These are phyloP conservation scores for Lagopus leucura DNA, from an alignment of 2,113 vertebrate genomes.

Conservation along the genomic window DNA sequence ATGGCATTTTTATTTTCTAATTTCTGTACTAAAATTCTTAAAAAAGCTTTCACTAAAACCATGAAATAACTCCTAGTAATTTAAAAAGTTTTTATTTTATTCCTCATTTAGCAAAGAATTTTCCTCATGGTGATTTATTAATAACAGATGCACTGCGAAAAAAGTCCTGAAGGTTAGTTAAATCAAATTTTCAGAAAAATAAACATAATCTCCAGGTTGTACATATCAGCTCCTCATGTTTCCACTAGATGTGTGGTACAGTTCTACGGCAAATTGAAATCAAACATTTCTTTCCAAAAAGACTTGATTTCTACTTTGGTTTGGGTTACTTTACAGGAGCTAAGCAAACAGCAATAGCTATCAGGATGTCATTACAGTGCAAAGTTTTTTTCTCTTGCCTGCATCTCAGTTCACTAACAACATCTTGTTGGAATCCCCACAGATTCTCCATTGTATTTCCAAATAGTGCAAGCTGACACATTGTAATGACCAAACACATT, in stretches of 20 bases:
- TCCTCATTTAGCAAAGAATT: conserved; percentile 55
- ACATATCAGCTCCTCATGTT: conserved; percentile 40
- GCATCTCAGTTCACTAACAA: neutral
- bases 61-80: neutral
- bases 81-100: conserved; percentile 32
- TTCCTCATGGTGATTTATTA: conserved; percentile 42
- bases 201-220: conserved; percentile 24
- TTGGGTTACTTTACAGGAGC: conserved; percentile 6
- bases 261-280: conserved; percentile 60
- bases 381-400: neutral
- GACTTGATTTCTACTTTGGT: neutral
- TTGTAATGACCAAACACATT: conserved; percentile 20
- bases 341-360: conserved; percentile 22
- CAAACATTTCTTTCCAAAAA: conserved; percentile 31
- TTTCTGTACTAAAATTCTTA: neutral
- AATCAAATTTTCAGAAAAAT: conserved; percentile 50
- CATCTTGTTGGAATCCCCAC: neutral
- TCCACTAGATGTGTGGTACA: conserved; percentile 41
- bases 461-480: neutral
- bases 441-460: neutral
- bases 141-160: neutral
- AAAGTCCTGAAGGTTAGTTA: conserved; percentile 11
- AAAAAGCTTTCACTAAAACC: neutral
- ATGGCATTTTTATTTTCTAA: neutral
- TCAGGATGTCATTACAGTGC: neutral